Evolutionary conservation across 2,113 vertebrate genomes (phyloP), one percentile per base, ranked within the genome.

Genomic region (Sinocyclocheilus maitianheensis): DNA sequence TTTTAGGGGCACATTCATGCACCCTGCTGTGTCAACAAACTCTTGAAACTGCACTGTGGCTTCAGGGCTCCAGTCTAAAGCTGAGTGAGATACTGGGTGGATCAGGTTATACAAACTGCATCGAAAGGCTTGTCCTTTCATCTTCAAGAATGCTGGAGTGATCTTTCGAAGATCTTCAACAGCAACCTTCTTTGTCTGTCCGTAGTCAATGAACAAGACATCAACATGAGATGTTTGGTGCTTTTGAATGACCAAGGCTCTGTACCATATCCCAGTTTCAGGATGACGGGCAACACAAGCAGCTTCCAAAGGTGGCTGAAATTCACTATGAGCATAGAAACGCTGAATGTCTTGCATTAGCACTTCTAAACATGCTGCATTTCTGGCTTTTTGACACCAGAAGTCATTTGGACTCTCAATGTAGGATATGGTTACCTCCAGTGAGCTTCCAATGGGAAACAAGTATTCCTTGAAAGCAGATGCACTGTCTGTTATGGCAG

Each of bases 81-180:
- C 94, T 78, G 94, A 92, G 1, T 85, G 88, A 46, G 93, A 94
- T 0, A 86, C 89, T 0, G 96, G 95, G 0, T 96, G 92, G 86
- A 95, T 93, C 74, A 96, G 93, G 85, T 97, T 98, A 87, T 97
- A 96, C 86, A 99, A 94, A 90, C 97, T 97, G 90, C 98, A 99
- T 85, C 96, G 94, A 91, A 99, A 97, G 48, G 98, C 97, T 91
- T 99, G 97, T 72, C 95, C 94, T 26, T 93, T 93, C 20, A 97
- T 82, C 26, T 87, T 84, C 3, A 98, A 93, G 86, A 98, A 98
- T 0, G 87, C 87, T 13, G 95, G 93, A 4, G 76, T 48, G 72
- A 95, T 95, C 14, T 90, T 93, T 69, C 96, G 94, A 30, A 99
- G 91, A 79, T 96, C 93, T 11, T 89, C 91, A 40, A 96, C 2